Conservation (phyloP, 2,888 invertebrate genomes). For the Watsonalla cultraria region DNA sequence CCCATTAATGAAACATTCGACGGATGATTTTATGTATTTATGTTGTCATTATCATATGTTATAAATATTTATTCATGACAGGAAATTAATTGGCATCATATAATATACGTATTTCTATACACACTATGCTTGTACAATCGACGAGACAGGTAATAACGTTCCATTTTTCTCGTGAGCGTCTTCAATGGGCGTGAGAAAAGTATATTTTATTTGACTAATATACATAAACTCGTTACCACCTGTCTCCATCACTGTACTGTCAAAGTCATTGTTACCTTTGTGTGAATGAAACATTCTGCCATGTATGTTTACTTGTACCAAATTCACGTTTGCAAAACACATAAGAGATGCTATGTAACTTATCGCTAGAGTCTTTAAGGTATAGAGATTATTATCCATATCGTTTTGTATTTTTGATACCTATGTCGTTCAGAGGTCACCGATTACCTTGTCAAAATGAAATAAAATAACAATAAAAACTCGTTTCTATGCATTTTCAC, state of each 20-base stretch:
- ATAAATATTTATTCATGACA: too few species aligned
- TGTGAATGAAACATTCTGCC: conserved; percentile 21
- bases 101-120: too few species aligned
- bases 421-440: conserved; percentile 73
- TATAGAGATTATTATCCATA: conserved; percentile 66
- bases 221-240: background rate
- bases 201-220: too few species aligned
- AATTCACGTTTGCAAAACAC: conserved; percentile 40
- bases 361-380: conserved; percentile 58
- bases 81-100: too few species aligned
- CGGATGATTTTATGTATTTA: too few species aligned
- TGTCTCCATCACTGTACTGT: conserved; percentile 1
- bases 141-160: too few species aligned
- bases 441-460: conserved; percentile 75
- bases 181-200: too few species aligned
- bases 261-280: conserved; percentile 45
- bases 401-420: conserved; percentile 76
- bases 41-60: too few species aligned
- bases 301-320: conserved; percentile 47
- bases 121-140: too few species aligned
- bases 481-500: background rate
- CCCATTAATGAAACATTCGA: too few species aligned
- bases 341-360: conserved; percentile 66
- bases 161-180: too few species aligned
- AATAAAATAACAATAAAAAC: conserved; percentile 68